Conservation (phyloP, 2,888 invertebrate genomes). For the Patella ulyssiponensis region DNA sequence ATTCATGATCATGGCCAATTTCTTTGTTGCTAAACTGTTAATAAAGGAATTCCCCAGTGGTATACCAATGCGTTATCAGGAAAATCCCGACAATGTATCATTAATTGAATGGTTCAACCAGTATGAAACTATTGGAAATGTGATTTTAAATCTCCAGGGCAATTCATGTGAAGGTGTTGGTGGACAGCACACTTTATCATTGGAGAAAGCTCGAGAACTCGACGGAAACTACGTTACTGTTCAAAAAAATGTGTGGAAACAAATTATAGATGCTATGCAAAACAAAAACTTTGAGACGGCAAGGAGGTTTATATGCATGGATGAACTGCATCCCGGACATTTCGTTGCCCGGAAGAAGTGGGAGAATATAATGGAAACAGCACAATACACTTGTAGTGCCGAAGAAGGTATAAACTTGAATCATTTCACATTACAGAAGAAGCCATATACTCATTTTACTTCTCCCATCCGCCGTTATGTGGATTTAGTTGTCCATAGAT, state of each 20-base stretch:
- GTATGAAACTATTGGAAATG: constrained; percentile 23
- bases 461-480: constrained; percentile 50
- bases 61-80: constrained; percentile 40
- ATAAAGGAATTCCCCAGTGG: constrained; percentile 15
- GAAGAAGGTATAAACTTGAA: constrained; percentile 22
- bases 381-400: constrained; percentile 40
- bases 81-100: constrained; percentile 28
- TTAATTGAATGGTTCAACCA: constrained; percentile 34
- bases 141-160: constrained; percentile 36
- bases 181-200: background rate
- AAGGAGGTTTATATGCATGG: constrained; percentile 32
- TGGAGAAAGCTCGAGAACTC: background rate
- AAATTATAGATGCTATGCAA: constrained; percentile 18
- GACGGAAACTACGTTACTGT: constrained; percentile 21
- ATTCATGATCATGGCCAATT: constrained; percentile 43
- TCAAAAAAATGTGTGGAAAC: constrained; percentile 38
- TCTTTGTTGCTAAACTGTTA: constrained; percentile 31
- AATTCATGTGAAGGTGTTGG: background rate
- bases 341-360: constrained; percentile 39
- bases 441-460: constrained; percentile 48
- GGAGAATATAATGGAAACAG: constrained; percentile 42
- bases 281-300: constrained; percentile 24
- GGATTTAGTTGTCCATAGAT: constrained; percentile 45
- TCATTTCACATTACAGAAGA: constrained; percentile 46
- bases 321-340: constrained; percentile 43